A percentile compares a stretch with the other conserved stretches of the same genome.
Conservation (phyloP, 2,797 vertebrate species). For the Aldrovandia affinis region DNA sequence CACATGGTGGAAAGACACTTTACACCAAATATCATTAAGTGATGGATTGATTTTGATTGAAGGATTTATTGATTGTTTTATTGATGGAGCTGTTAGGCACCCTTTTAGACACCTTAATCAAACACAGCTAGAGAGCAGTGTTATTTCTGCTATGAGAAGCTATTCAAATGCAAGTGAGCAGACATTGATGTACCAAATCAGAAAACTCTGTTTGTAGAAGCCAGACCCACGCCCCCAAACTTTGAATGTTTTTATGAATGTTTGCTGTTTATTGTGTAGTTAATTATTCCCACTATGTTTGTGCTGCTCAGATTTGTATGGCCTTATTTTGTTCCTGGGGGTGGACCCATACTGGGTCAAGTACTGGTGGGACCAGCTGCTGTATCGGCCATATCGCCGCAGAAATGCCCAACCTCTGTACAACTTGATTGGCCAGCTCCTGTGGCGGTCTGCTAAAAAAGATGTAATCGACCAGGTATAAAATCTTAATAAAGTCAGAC, state of each 20-base stretch:
- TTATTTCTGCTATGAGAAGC: too few species aligned
- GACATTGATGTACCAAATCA: too few species aligned
- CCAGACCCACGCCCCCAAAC: background rate
- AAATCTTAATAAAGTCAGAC: too few species aligned
- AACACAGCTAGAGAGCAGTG: too few species aligned
- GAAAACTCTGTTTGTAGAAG: background rate
- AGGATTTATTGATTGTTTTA: background rate
- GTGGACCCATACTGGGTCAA: conserved; percentile 97
- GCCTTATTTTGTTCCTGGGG: conserved; percentile 93
- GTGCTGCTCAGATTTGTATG: conserved; percentile 85
- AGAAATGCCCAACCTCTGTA: conserved; percentile 89
- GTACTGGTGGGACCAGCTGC: conserved; percentile 94
- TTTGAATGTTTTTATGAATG: background rate
- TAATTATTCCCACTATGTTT: background rate
- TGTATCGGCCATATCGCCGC: conserved; percentile 90
- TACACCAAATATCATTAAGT: background rate
- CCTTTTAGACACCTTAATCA: too few species aligned
- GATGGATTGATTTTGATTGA: background rate
- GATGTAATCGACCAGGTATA: conserved; percentile 95
- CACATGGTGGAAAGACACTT: background rate
- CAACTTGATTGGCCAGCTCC: conserved; percentile 82
- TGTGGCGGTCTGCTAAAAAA: conserved; percentile 97
- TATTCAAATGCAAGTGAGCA: too few species aligned
- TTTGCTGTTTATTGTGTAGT: background rate
- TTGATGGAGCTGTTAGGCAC: too few species aligned